Evolutionary conservation across 2,797 vertebrate genomes (phyloP).

Genomic region (Coregonus sp.): DNA sequence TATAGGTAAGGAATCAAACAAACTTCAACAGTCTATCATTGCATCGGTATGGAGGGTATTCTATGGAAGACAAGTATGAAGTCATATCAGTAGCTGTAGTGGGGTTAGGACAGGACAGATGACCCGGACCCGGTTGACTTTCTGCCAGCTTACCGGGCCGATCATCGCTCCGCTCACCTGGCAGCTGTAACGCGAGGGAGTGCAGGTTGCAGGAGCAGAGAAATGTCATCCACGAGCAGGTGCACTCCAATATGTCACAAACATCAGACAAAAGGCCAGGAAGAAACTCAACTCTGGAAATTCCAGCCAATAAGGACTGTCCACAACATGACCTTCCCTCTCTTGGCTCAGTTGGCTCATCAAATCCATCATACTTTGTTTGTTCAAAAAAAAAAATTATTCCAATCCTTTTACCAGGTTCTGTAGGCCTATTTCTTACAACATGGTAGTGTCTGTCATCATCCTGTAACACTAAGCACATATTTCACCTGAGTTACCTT

Average conservation of each 20-base stretch:
- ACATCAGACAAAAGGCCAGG: conserved; percentile 6
- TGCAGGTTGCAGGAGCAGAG: not conserved
- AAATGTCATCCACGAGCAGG: conserved; percentile 32
- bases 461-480: too few relatives aligned
- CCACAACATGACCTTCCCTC: not conserved
- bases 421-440: not conserved
- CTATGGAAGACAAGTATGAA: not conserved
- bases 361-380: not conserved
- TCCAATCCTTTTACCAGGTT: not conserved
- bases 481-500: too few relatives aligned
- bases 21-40: not conserved
- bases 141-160: not conserved
- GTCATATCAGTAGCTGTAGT: not conserved
- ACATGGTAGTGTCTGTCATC: not conserved
- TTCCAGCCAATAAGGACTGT: not conserved
- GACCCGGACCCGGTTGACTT: not conserved
- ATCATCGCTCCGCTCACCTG: not conserved
- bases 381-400: not conserved
- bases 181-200: not conserved
- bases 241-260: conserved; percentile 1
- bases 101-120: not conserved
- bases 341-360: not conserved
- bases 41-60: not conserved
- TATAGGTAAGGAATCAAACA: not conserved
- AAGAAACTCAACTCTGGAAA: not conserved